phyloP scores from a whole-genome alignment of 2,888 invertebrate genomes.

The Boloria euphrosyne region DNA sequence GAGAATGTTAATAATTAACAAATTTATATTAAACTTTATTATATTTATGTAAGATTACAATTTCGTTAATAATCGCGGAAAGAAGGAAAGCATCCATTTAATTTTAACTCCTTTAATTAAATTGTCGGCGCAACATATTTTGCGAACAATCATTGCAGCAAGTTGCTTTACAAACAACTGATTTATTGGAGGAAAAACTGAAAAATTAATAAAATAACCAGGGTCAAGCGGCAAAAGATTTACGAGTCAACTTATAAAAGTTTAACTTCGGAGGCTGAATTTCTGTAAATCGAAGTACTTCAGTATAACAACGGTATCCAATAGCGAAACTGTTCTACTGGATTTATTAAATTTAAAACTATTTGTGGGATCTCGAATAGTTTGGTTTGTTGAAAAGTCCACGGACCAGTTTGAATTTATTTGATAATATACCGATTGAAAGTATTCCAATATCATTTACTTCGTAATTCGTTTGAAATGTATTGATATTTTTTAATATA shows the following conservation, averaged over 20 bases:
- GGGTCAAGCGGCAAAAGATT: constrained; percentile 33
- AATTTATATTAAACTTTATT: too few relatives aligned
- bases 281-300: constrained; percentile 33
- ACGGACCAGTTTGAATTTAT: constrained; percentile 19
- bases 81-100: too few relatives aligned
- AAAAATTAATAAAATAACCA: constrained; percentile 37
- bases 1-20: too few relatives aligned
- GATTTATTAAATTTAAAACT: constrained; percentile 47
- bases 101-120: background rate
- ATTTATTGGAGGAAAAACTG: constrained; percentile 22
- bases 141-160: constrained; percentile 3
- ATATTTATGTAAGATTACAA: too few relatives aligned
- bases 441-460: constrained; percentile 9
- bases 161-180: constrained; percentile 13
- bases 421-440: constrained; percentile 15
- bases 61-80: too few relatives aligned
- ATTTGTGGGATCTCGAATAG: constrained; percentile 42
- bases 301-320: constrained; percentile 40
- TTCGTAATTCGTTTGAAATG: background rate
- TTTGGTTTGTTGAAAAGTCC: constrained; percentile 37
- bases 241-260: constrained; percentile 35
- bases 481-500: too few relatives aligned
- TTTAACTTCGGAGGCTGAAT: constrained; percentile 27
- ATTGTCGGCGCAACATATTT: constrained; percentile 7
- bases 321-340: constrained; percentile 42